These are phyloP conservation scores for Eustalomyia histrio DNA, from an alignment of 2,888 invertebrate genomes.

Conservation along the genomic window DNA sequence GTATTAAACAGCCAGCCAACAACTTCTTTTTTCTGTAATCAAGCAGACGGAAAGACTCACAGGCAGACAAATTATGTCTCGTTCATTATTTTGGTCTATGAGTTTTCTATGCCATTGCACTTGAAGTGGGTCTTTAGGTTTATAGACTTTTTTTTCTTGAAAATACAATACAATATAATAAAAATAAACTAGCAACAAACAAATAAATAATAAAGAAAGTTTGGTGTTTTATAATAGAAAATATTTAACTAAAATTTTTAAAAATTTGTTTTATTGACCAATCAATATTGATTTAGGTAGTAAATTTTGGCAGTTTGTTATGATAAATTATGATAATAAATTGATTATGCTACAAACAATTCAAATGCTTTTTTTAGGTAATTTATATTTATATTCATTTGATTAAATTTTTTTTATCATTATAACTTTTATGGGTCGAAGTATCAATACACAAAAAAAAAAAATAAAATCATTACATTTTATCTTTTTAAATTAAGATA, in stretches of 20 bases:
- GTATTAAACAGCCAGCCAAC: conserved; percentile 17
- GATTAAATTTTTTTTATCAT: no score
- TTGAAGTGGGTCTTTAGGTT: conserved; percentile 56
- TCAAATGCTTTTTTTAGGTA: no score
- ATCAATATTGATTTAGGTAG: background rate
- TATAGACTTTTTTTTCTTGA: background rate
- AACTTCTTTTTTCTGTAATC: background rate
- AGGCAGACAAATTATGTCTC: conserved; percentile 30
- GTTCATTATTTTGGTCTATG: conserved; percentile 54
- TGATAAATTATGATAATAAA: background rate
- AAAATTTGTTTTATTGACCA: background rate
- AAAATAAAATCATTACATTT: no score
- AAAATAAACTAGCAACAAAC: background rate
- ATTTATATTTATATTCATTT: no score
- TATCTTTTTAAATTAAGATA: no score
- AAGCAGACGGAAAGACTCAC: conserved; percentile 36
- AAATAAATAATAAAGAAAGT: background rate
- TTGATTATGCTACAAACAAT: background rate
- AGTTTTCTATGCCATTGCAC: conserved; percentile 58
- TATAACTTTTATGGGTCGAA: no score
- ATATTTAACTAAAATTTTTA: background rate
- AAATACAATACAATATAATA: background rate
- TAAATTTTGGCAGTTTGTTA: background rate
- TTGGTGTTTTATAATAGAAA: background rate
- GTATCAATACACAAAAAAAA: no score